Conservation (phyloP, 2,797 vertebrate genomes). For the Toxotes lorentzi region DNA sequence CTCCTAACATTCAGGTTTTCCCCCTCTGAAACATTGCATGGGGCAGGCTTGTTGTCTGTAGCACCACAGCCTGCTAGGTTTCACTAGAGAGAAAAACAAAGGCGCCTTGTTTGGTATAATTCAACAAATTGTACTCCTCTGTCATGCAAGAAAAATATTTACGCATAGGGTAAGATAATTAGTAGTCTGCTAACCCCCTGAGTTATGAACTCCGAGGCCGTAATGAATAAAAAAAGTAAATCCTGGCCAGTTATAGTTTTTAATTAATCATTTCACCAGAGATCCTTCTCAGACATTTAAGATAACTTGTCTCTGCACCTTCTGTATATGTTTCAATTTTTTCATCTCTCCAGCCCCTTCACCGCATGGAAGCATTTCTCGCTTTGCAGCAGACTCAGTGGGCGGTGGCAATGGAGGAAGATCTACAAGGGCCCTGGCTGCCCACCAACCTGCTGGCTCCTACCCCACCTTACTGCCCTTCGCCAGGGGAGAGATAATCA, state of each 20-base stretch:
- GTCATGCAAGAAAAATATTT: constrained; percentile 16
- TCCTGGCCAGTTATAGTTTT: constrained; percentile 6
- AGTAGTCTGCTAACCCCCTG: constrained; percentile 20
- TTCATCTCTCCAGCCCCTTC: constrained; percentile 78
- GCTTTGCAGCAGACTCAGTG: constrained; percentile 78
- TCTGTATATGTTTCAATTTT: constrained; percentile 1
- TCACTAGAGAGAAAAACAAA: constrained; percentile 16
- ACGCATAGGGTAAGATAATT: constrained; percentile 15
- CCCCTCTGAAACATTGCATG: constrained; percentile 1
- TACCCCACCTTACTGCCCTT: constrained; percentile 91
- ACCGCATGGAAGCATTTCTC: constrained; percentile 75
- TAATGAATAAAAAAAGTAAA: constrained; percentile 33
- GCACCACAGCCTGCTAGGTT: not conserved
- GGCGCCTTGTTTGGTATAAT: constrained; percentile 18
- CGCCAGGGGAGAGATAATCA: constrained; percentile 85
- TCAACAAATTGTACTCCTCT: constrained; percentile 13
- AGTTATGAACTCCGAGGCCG: constrained; percentile 15
- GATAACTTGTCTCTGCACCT: not conserved
- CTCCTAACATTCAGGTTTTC: not conserved
- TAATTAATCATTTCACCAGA: constrained; percentile 39
- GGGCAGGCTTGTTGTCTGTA: not conserved
- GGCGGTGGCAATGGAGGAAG: constrained; percentile 56
- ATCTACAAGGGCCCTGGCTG: constrained; percentile 84
- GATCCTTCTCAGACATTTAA: constrained; percentile 10
- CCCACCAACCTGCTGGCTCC: constrained; percentile 80